phyloP scores from a whole-genome alignment of 1,140 invertebrate species.

The Cotesia chilonis region DNA sequence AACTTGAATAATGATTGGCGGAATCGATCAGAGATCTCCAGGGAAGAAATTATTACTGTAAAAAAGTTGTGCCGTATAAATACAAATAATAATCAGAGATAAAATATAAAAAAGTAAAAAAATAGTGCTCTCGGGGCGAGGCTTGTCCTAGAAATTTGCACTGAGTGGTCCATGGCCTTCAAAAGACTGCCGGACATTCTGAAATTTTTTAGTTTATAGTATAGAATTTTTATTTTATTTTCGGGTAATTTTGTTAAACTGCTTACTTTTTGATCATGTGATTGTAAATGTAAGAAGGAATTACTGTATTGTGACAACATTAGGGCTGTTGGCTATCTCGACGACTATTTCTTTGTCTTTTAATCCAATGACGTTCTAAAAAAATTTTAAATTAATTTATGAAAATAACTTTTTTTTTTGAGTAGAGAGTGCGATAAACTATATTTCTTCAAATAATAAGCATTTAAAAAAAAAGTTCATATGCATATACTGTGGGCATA shows the following conservation, averaged over 20 bases:
- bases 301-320: slow-evolving; percentile 84
- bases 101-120: background rate
- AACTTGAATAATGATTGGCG: background rate
- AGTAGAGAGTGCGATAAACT: no score
- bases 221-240: slow-evolving; percentile 15
- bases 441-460: no score
- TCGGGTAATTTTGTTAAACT: slow-evolving; percentile 17
- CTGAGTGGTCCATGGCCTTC: slow-evolving; percentile 80
- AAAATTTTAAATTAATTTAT: background rate
- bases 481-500: no score
- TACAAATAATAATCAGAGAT: background rate
- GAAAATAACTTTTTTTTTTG: no score
- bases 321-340: slow-evolving; percentile 78
- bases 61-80: no score
- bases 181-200: slow-evolving; percentile 75
- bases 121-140: background rate
- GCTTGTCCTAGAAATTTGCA: slow-evolving; percentile 56
- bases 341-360: slow-evolving; percentile 88
- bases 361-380: slow-evolving; percentile 88
- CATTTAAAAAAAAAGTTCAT: no score
- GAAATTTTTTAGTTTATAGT: slow-evolving; percentile 50
- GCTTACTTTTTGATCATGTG: slow-evolving; percentile 93
- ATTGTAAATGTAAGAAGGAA: slow-evolving; percentile 88
- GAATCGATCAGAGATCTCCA: background rate
- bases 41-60: no score